phyloP scores from a whole-genome alignment of 2,113 vertebrate genomes.

The Platichthys stellatus region DNA sequence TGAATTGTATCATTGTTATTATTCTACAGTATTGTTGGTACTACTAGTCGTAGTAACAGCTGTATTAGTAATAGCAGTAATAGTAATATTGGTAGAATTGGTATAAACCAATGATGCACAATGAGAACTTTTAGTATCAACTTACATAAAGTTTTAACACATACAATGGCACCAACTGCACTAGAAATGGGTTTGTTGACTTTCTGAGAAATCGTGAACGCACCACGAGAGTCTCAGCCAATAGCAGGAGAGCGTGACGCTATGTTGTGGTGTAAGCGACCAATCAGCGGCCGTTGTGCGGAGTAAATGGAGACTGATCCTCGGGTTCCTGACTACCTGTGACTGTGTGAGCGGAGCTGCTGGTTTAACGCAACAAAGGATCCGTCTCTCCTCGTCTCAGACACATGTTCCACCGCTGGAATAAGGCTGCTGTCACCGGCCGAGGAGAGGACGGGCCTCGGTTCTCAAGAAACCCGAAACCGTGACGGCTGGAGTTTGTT shows the following conservation, averaged over 20 bases:
- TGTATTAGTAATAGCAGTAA: no score
- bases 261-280: constrained; percentile 35
- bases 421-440: constrained; percentile 10
- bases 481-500: constrained; percentile 34
- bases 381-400: constrained; percentile 8
- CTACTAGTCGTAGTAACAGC: no score
- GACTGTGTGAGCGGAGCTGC: constrained; percentile 23
- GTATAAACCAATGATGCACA: no score
- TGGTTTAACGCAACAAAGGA: constrained; percentile 73
- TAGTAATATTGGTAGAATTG: not conserved
- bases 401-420: constrained; percentile 37
- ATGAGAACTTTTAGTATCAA: no score
- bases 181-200: not conserved
- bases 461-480: constrained; percentile 14
- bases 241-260: constrained; percentile 35
- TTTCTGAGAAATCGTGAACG: not conserved
- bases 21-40: no score
- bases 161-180: not conserved
- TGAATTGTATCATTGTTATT: no score
- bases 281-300: constrained; percentile 58
- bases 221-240: constrained; percentile 31
- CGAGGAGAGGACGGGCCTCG: not conserved
- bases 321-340: constrained; percentile 28
- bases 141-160: no score
- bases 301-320: constrained; percentile 54